Evolutionary conservation across 2,113 vertebrate genomes (phyloP).

Genomic region (Oceanites oceanicus): DNA sequence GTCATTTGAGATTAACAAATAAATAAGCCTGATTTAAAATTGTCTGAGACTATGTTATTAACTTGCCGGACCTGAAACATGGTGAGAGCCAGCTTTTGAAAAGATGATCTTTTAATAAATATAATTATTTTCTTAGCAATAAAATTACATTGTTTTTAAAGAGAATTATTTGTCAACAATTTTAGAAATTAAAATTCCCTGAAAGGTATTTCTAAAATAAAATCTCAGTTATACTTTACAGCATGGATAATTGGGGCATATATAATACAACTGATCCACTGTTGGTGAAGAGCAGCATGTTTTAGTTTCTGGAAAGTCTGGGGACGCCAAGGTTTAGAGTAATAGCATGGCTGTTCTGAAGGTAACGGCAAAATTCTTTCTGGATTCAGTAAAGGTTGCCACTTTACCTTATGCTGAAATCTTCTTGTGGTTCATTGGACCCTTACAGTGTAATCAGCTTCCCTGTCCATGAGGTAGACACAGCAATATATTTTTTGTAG

Average conservation of each 20-base stretch:
- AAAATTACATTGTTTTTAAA: background rate
- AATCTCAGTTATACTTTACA: background rate
- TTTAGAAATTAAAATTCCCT: background rate
- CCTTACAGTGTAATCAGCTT: background rate
- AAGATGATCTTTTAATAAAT: background rate
- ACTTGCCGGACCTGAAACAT: background rate
- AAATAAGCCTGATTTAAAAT: conserved; percentile 4
- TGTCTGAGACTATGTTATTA: background rate
- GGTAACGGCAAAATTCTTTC: background rate
- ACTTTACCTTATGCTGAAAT: background rate
- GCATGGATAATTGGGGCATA: background rate
- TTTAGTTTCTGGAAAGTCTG: background rate
- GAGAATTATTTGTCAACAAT: background rate
- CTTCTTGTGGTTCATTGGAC: background rate
- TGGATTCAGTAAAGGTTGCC: background rate
- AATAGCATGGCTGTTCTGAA: background rate
- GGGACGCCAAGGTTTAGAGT: background rate
- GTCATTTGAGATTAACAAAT: background rate
- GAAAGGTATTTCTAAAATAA: background rate
- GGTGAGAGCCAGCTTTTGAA: background rate
- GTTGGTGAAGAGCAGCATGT: background rate
- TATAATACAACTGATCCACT: background rate
- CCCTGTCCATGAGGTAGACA: background rate
- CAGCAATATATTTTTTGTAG: background rate
- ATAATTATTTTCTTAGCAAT: background rate